These are phyloP conservation scores for Mantis religiosa DNA, from an alignment of 2,888 invertebrate species.

Conservation along the genomic window DNA sequence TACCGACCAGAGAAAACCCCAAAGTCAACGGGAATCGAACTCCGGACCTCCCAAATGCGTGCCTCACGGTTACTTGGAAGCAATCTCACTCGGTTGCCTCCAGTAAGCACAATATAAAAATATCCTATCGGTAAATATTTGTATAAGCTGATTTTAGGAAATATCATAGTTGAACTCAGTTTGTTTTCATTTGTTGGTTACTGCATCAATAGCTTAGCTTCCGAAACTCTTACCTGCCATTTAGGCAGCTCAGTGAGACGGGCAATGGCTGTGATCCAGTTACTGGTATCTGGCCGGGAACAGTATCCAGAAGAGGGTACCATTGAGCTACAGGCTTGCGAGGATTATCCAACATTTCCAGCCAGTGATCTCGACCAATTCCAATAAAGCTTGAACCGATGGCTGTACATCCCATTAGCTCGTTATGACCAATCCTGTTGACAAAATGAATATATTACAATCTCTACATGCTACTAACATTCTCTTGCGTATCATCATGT, in stretches of 20 bases:
- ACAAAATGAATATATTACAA: conserved; percentile 23
- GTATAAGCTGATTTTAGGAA: no score
- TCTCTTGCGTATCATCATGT: no score
- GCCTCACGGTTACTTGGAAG: no score
- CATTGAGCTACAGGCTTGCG: conserved; percentile 80
- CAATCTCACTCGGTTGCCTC: no score
- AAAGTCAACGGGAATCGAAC: no score
- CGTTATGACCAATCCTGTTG: conserved; percentile 77
- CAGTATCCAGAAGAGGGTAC: conserved; percentile 72
- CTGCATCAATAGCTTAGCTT: no score
- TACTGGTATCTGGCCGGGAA: conserved; percentile 58
- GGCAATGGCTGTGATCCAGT: conserved; percentile 53
- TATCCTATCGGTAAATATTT: no score
- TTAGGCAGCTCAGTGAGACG: conserved; percentile 62
- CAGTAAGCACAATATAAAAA: no score
- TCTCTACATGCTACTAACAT: neutral
- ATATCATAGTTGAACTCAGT: no score
- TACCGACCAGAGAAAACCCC: no score
- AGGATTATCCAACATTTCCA: conserved; percentile 78
- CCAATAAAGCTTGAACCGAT: conserved; percentile 73
- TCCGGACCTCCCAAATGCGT: no score
- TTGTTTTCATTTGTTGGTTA: no score
- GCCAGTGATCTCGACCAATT: conserved; percentile 77
- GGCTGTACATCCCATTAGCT: conserved; percentile 80
- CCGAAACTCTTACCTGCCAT: conserved; percentile 57